Base-by-base conservation (phyloP, 1,140 invertebrate genomes). In the Formica selysi region DNA sequence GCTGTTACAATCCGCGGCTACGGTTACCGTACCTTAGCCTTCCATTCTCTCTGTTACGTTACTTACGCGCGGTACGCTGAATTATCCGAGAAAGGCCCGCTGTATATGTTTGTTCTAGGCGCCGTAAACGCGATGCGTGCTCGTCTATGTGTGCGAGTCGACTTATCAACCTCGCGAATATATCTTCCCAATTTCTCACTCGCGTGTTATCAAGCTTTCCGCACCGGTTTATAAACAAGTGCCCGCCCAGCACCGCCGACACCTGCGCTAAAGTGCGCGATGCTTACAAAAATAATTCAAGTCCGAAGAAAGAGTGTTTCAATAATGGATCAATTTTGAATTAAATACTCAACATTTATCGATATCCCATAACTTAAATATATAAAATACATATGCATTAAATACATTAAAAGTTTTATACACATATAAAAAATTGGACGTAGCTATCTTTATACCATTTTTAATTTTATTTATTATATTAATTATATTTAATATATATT, bases 11-110 rank as follows among this genome's bases (percentile, higher is more conserved):
- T 32, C 73, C 48, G 48, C 59, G 26, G 59, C 51, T 32, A 38
- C 44, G 16, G 62, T 87, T 86, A 57, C 83, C 84, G 26, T 85
- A 80, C 70, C 57, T 91, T 87, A 71, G 87, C 88, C 83, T 91
- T 91, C 85, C 85, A 85, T 78, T 78, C 1, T 90, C 89, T 91
- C 90, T 89, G 91, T 90, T 90, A 90, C 88, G 67, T 91, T 90
- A 86, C 86, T 78, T 86, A 79, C 68, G 65, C 76, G 68, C 64
- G 84, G 68, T 80, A 73, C 10, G 26, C 41, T 44, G 76, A 67
- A 83, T 61, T 44, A 67, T 89, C 85, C 59, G 41, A 81, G 62
- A 29, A 54, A 70, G 79, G 32, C 51, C 36, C 26, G 16, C n/a
- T 13, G 68, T 51, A 26, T 78, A 32, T 68, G 61, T 26, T 48